Conservation (phyloP, 2,888 invertebrate genomes). For the Acleris literana region DNA sequence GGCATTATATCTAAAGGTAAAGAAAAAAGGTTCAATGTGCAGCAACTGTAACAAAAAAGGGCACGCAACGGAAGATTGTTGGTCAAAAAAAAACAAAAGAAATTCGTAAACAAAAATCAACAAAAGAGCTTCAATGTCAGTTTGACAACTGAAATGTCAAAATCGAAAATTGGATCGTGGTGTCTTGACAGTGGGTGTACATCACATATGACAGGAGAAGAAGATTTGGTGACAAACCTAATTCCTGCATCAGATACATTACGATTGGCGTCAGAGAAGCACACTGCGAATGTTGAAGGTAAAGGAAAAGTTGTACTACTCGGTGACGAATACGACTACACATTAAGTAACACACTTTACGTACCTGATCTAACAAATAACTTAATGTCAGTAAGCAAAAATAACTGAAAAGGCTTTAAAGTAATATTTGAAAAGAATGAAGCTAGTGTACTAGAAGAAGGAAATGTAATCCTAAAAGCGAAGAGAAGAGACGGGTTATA, state of each 20-base stretch:
- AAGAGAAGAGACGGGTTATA: too few species aligned
- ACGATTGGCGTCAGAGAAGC: constrained; percentile 1
- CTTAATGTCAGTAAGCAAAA: too few species aligned
- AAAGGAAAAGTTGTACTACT: neutral
- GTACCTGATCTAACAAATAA: too few species aligned
- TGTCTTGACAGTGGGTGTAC: too few species aligned
- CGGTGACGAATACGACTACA: too few species aligned
- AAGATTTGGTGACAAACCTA: constrained; percentile 3
- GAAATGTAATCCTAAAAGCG: too few species aligned
- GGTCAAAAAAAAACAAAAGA: constrained; percentile 13
- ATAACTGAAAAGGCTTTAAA: too few species aligned
- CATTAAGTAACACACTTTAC: too few species aligned
- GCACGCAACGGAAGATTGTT: constrained; percentile 10
- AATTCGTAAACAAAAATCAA: neutral
- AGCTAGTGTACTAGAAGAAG: too few species aligned
- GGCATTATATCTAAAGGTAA: constrained; percentile 1
- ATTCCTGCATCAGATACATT: neutral
- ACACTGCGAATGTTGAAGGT: constrained; percentile 8
- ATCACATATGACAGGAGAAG: too few species aligned
- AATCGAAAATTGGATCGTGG: too few species aligned
- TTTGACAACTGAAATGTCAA: neutral
- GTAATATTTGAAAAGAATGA: too few species aligned
- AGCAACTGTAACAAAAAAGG: constrained; percentile 26
- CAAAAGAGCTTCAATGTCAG: neutral
- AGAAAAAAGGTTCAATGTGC: constrained; percentile 5